Base-by-base conservation (phyloP, 1,140 invertebrate genomes). In the Oscheius sp. region DNA sequence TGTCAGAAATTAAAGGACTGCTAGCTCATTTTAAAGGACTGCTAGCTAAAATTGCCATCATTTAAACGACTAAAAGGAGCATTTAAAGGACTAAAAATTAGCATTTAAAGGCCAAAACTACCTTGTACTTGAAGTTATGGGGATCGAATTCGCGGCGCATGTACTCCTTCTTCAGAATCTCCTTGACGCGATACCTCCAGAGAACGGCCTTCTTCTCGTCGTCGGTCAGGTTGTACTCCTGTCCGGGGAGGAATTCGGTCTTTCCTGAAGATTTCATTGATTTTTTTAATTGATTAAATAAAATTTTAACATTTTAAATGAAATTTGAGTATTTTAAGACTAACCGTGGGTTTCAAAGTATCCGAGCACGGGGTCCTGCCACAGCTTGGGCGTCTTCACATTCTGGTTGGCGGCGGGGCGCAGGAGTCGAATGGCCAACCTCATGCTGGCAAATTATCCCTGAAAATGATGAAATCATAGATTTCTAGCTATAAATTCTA, bases 161-260 rank as follows among this genome's bases (percentile, higher is more conserved):
- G 58, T 83, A 84, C 68, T 83, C 82, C 38, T 83, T 83, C 72
- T 84, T 83, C 23, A 83, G 76, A 71, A 84, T 83, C 65, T 83
- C 83, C 67, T 83, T 83, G 29, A 84, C 83, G 13, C 83, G 46
- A 63, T 83, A 84, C 61, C 69, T 71, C 81, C 80, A 82, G 3
- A 83, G 64, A 26, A 83, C 82, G 28, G 80, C 82, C 49, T 83
- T 83, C 74, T 83, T 83, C 75, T 83, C 71, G 2, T 80, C 83
- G 34, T 83, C 83, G 23, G 79, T 79, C 61, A 83, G 63, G 65
- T 84, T 83, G 42, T 83, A 83, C 34, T 84, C 63, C 29, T 83
- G 80, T 31, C 83, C 83, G 2, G 83, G 68, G 52, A 79, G 26
- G 58, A 83, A 83, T 52, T 84, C 79, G 23, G 67, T 83, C 63